Evolutionary conservation across 2,888 invertebrate genomes (phyloP).

Genomic region (Cephus rjabovi): DNA sequence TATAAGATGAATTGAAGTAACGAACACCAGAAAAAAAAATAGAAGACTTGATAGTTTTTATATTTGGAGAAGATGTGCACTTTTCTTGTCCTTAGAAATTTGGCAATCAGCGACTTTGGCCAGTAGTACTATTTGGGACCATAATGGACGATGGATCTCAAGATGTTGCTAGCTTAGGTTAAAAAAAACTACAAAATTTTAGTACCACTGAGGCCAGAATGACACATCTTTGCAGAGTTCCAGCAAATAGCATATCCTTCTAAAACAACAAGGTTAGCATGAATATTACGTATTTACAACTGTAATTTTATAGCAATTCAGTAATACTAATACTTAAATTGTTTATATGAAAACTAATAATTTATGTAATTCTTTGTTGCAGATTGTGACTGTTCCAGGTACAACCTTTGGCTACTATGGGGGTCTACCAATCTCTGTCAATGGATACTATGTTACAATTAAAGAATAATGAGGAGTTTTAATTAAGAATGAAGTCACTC

Average conservation of each 20-base stretch:
- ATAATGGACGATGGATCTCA: background rate
- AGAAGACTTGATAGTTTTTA: background rate
- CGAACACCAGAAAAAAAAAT: background rate
- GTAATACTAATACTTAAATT: background rate
- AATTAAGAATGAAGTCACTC: background rate
- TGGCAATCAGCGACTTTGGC: background rate
- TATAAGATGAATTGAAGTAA: background rate
- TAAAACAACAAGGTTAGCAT: conserved; percentile 13
- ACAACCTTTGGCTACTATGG: background rate
- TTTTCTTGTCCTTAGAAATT: background rate
- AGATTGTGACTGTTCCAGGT: background rate
- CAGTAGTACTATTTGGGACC: background rate
- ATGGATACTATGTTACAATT: background rate
- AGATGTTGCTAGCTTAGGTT: background rate
- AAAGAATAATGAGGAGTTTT: background rate
- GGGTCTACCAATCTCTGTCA: background rate
- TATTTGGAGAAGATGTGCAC: background rate
- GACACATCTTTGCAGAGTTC: conserved; percentile 15
- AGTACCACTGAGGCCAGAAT: background rate
- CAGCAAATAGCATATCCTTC: conserved; percentile 14
- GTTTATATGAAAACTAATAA: background rate
- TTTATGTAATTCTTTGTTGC: background rate
- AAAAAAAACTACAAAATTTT: background rate
- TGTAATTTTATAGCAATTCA: background rate
- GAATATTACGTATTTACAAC: background rate